Evolutionary conservation across 2,113 vertebrate species (phyloP).

Genomic region (Cettia cetti): DNA sequence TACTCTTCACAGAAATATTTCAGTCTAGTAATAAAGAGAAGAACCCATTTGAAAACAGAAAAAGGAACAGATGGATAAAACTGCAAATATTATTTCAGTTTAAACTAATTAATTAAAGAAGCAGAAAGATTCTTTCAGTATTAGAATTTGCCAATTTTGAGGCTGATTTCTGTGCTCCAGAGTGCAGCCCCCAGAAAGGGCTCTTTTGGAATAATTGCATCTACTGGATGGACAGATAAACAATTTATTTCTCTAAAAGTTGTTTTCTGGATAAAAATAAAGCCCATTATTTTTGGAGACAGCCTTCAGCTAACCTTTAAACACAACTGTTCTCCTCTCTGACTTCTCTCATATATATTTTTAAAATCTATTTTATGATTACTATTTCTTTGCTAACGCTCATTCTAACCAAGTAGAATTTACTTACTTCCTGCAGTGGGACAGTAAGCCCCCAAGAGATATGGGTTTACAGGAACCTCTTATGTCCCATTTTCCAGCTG

Average conservation of each 20-base stretch:
- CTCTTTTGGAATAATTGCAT: not conserved
- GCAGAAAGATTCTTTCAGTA: not conserved
- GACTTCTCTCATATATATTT: fast-evolving
- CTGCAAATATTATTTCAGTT: not conserved
- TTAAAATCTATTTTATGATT: not conserved
- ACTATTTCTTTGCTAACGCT: not conserved
- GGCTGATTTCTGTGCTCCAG: not conserved
- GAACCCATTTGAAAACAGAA: not conserved
- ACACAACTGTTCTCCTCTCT: not conserved
- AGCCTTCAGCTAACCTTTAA: not conserved
- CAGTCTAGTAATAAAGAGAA: not conserved
- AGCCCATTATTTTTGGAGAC: not conserved
- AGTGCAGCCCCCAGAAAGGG: not conserved
- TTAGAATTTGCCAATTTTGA: not conserved
- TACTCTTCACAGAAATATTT: not conserved
- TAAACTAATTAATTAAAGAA: not conserved
- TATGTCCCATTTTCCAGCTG: slow-evolving; percentile 17
- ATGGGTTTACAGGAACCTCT: not conserved
- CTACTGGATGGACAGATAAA: not conserved
- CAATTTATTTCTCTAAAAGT: not conserved
- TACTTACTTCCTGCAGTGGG: not conserved
- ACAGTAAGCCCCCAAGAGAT: not conserved
- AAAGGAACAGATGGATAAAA: not conserved
- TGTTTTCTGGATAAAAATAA: not conserved
- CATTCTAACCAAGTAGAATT: not conserved